Base-by-base conservation (phyloP, 2,888 invertebrate species). In the Pristionchus entomophagus region DNA sequence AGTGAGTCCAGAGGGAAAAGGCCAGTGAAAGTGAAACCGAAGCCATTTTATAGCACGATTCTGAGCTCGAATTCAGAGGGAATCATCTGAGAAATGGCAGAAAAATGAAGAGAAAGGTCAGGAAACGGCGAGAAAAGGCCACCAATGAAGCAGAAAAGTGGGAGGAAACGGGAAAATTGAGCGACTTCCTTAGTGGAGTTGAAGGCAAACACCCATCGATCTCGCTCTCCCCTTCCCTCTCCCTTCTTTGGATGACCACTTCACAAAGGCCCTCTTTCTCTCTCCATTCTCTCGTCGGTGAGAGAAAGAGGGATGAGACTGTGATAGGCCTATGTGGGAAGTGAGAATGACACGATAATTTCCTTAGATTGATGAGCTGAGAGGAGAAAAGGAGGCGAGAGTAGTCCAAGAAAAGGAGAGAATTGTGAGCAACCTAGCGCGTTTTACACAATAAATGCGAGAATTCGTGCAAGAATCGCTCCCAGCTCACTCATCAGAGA, bases 401-500 rank as follows among this genome's bases (percentile, higher is more conserved):
- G n/a, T n/a, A n/a, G n/a, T n/a, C n/a, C n/a, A n/a, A n/a, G n/a
- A n/a, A n/a, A n/a, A n/a, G n/a, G n/a, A n/a, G n/a, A n/a, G n/a
- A n/a, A n/a, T n/a, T n/a, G n/a, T n/a, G n/a, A n/a, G n/a, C n/a
- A n/a, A n/a, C n/a, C n/a, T n/a, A n/a, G n/a, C n/a, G n/a, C n/a
- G n/a, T n/a, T n/a, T n/a, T n/a, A n/a, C n/a, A n/a, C n/a, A n/a
- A n/a, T n/a, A n/a, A n/a, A n/a, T n/a, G n/a, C n/a, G n/a, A n/a
- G n/a, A n/a, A n/a, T n/a, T n/a, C n/a, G n/a, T n/a, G n/a, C n/a
- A n/a, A n/a, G n/a, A n/a, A n/a, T n/a, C n/a, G n/a, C n/a, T n/a
- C n/a, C n/a, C n/a, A n/a, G 62, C 62, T 62, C 62, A 62, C 26
- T 62, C 62, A 62, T 32, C 29, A n/a, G n/a, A n/a, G n/a, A n/a